These are phyloP conservation scores for Takifugu ocellatus DNA, from an alignment of 2,797 vertebrate genomes.

Conservation along the genomic window DNA sequence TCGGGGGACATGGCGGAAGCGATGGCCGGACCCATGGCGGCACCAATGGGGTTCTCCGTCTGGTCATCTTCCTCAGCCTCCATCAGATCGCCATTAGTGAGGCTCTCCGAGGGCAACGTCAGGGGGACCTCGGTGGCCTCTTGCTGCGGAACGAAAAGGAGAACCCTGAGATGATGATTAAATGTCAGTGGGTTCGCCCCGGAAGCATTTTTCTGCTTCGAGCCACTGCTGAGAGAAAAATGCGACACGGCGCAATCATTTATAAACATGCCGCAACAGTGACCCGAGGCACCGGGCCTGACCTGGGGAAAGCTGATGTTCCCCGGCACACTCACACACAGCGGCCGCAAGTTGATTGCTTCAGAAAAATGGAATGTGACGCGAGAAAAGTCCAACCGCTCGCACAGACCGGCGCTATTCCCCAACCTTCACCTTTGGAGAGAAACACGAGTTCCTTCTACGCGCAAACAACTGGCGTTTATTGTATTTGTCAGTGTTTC, in stretches of 20 bases:
- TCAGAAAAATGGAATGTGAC: not conserved
- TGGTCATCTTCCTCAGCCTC: constrained; percentile 48
- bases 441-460: not conserved
- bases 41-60: constrained; percentile 24
- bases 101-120: constrained; percentile 50
- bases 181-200: no score
- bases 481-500: not conserved
- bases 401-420: not conserved
- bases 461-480: not conserved
- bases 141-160: constrained; percentile 59
- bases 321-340: no score
- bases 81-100: constrained; percentile 67
- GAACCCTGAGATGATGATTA: not conserved
- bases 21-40: constrained; percentile 19
- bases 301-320: not conserved
- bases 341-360: not conserved
- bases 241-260: no score
- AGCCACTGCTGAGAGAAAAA: no score
- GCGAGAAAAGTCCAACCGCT: not conserved
- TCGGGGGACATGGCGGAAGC: constrained; percentile 19
- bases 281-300: no score
- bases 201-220: no score
- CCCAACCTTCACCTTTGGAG: not conserved
- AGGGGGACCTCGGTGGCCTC: constrained; percentile 69
- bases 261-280: no score